Conservation (phyloP, 2,113 vertebrate species). For the Ceyx margarethae region DNA sequence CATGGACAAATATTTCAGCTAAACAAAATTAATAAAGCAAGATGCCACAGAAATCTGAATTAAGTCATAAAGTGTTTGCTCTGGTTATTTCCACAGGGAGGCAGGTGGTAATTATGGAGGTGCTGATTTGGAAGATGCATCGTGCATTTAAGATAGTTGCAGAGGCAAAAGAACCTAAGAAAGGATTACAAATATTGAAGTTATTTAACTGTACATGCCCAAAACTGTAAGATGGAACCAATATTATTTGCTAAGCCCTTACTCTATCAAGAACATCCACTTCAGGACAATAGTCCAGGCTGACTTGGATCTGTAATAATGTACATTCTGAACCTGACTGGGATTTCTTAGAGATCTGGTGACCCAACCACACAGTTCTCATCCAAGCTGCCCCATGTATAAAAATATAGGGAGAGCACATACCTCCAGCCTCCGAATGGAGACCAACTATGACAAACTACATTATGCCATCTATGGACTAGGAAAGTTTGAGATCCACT, state of each 20-base stretch:
- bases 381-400: background rate
- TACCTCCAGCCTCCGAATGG: background rate
- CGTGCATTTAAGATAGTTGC: background rate
- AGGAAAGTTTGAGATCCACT: background rate
- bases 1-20: background rate
- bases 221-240: background rate
- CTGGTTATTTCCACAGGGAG: background rate
- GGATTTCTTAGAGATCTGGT: background rate
- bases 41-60: background rate
- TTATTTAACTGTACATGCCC: background rate
- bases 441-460: background rate
- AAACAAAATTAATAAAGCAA: background rate
- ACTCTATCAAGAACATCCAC: background rate
- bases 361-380: fast-evolving
- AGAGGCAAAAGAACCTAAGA: background rate
- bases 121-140: background rate
- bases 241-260: background rate
- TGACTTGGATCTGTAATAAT: background rate
- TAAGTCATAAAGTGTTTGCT: background rate
- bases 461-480: background rate
- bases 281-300: background rate
- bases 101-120: background rate
- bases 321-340: background rate
- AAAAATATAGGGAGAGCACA: background rate
- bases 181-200: background rate